Evolutionary conservation across 2,797 vertebrate species (phyloP).

Genomic region (Rousettus madagascariensis): DNA sequence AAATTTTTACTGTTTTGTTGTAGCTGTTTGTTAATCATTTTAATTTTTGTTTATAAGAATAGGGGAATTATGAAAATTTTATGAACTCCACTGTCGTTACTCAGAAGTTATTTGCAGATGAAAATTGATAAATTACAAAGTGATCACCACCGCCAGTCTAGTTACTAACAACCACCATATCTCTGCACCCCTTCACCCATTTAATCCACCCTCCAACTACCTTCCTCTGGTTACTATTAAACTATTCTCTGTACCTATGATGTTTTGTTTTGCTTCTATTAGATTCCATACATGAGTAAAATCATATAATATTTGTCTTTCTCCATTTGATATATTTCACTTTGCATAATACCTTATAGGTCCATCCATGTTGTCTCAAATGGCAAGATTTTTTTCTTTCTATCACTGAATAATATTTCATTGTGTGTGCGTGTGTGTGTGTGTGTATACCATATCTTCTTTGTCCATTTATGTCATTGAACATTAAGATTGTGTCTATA

Average conservation of each 20-base stretch:
- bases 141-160: neutral
- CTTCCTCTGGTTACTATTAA: neutral
- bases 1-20: neutral
- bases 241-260: neutral
- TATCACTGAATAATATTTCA: neutral
- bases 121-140: neutral
- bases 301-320: neutral
- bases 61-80: neutral
- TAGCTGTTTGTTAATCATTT: neutral
- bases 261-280: neutral
- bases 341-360: neutral
- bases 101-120: neutral
- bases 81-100: neutral
- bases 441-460: neutral
- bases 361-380: neutral
- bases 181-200: neutral
- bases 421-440: neutral
- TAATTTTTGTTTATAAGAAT: neutral
- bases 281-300: neutral
- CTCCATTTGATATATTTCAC: neutral
- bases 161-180: neutral
- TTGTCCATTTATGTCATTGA: neutral
- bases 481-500: neutral
- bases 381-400: neutral
- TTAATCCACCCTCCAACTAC: neutral